Evolutionary conservation across 2,113 vertebrate genomes (phyloP).

Genomic region (Sarotherodon lohbergeri): DNA sequence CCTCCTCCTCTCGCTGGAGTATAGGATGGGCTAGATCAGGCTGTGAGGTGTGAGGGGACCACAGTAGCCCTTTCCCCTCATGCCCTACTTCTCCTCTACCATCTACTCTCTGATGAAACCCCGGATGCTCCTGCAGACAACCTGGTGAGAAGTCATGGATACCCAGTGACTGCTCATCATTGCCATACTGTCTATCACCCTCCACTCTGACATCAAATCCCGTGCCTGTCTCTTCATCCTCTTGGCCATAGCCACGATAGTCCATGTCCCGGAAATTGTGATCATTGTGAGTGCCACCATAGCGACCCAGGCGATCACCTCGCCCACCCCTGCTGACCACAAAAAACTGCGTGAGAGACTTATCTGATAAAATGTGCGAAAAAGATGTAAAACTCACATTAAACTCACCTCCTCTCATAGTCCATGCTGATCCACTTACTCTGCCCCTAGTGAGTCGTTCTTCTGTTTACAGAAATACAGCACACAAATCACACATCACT

Average conservation of each 20-base stretch:
- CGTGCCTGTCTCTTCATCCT: slow-evolving; percentile 47
- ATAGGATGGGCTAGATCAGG: slow-evolving; percentile 17
- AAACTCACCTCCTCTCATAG: slow-evolving; percentile 69
- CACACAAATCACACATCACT: neutral
- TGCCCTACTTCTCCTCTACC: neutral
- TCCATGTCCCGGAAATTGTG: slow-evolving; percentile 88
- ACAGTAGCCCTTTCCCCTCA: slow-evolving; percentile 31
- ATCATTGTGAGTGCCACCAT: slow-evolving; percentile 73
- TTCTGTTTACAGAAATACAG: neutral
- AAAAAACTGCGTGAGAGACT: neutral
- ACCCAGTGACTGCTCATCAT: slow-evolving; percentile 15
- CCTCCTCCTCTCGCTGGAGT: slow-evolving; percentile 52
- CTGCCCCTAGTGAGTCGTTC: neutral
- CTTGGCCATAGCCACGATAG: slow-evolving; percentile 71
- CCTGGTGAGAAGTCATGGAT: slow-evolving; percentile 37
- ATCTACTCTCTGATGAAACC: slow-evolving; percentile 33
- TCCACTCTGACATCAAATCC: slow-evolving; percentile 58
- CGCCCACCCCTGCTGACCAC: slow-evolving; percentile 74
- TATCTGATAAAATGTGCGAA: neutral
- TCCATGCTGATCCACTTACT: slow-evolving; percentile 51
- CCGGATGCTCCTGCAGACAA: slow-evolving; percentile 20
- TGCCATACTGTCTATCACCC: slow-evolving; percentile 54
- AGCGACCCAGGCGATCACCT: slow-evolving; percentile 82
- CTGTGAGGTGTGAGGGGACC: slow-evolving; percentile 12
- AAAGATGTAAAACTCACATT: neutral